Conservation (phyloP, 2,113 vertebrate genomes). For the Fregetta grallaria region DNA sequence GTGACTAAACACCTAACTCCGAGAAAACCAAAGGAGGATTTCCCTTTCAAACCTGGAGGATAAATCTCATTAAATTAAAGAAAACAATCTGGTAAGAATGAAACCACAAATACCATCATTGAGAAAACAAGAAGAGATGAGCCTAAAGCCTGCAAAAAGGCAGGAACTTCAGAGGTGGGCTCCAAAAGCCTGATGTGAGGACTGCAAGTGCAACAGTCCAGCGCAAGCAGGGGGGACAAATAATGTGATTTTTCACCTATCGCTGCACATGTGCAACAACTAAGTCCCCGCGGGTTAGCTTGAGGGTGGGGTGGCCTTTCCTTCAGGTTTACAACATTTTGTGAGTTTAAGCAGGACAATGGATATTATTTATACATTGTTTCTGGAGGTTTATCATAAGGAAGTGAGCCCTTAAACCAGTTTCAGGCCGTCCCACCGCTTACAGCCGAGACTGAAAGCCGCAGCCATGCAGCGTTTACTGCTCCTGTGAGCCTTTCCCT, state of each 20-base stretch:
- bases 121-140: not conserved
- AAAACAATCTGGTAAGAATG: not conserved
- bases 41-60: conserved; percentile 15
- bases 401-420: not conserved
- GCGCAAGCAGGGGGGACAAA: not conserved
- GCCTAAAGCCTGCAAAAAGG: not conserved
- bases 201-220: not conserved
- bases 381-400: not conserved
- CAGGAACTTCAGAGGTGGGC: not conserved
- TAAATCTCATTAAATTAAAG: conserved; percentile 3
- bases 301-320: not conserved
- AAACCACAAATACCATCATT: not conserved
- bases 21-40: conserved; percentile 41
- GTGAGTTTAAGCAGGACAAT: not conserved
- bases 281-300: not conserved
- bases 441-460: not conserved
- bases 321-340: not conserved
- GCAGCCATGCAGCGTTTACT: not conserved
- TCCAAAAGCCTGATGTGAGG: not conserved
- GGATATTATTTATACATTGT: not conserved
- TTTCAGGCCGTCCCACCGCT: not conserved
- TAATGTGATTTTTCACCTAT: not conserved
- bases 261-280: not conserved
- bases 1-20: conserved; percentile 12
- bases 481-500: not conserved